Percentiles rank a stretch among this genome's conserved stretches.
Conservation (phyloP, 2,797 vertebrate species). For the Lateolabrax maculatus region DNA sequence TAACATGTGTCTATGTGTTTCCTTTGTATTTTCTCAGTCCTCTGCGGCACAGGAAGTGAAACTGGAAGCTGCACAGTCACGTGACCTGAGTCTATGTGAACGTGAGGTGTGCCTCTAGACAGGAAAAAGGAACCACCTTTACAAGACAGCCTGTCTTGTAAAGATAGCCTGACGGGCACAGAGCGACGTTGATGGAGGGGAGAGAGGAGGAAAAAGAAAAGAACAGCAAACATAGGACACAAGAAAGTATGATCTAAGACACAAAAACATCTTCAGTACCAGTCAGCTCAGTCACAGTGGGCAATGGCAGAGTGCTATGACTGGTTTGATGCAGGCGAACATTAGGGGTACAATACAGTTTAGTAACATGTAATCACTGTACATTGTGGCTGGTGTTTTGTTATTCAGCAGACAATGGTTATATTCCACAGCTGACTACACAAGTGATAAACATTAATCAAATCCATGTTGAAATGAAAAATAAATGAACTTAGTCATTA, state of each 20-base stretch:
- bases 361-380: slow-evolving; percentile 44
- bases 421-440: neutral
- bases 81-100: slow-evolving; percentile 58
- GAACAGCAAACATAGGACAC: neutral
- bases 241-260: neutral
- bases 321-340: slow-evolving; percentile 3
- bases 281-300: slow-evolving; percentile 12
- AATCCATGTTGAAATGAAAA: neutral
- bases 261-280: neutral
- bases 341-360: slow-evolving; percentile 16
- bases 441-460: slow-evolving; percentile 2
- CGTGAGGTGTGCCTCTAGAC: slow-evolving; percentile 40
- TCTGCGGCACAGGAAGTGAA: slow-evolving; percentile 70
- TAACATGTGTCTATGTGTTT: slow-evolving; percentile 17
- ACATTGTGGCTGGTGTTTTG: slow-evolving; percentile 13
- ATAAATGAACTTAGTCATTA: neutral
- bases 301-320: neutral
- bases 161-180: slow-evolving; percentile 43
- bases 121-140: slow-evolving; percentile 60
- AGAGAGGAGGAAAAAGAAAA: neutral
- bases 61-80: slow-evolving; percentile 71
- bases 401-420: slow-evolving; percentile 32
- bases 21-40: slow-evolving; percentile 42
- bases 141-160: slow-evolving; percentile 24
- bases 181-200: neutral